Evolutionary conservation across 1,140 invertebrate genomes (phyloP).

Genomic region (Pseudoatta argentina): DNA sequence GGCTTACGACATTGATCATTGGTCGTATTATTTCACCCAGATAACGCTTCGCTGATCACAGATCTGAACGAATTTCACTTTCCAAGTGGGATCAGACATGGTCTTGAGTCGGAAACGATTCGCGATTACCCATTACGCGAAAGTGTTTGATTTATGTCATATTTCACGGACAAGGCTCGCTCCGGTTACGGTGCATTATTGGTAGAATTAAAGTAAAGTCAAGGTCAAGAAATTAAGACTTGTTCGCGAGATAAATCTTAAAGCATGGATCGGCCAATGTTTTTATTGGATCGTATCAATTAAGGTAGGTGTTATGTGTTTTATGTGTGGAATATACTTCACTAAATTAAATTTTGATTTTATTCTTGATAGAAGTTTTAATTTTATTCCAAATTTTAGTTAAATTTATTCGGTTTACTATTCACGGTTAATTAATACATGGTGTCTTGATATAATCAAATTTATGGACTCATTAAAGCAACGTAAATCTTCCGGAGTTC

Average conservation of each 20-base stretch:
- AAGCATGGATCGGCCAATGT: background rate
- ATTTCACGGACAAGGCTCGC: background rate
- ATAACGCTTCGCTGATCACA: slow-evolving; percentile 39
- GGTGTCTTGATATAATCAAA: background rate
- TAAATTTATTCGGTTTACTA: slow-evolving; percentile 15
- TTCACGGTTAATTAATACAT: background rate
- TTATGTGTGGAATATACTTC: background rate
- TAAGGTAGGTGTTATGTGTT: background rate
- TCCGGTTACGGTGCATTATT: background rate
- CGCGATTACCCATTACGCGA: slow-evolving; percentile 16
- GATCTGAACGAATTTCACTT: slow-evolving; percentile 50
- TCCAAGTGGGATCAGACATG: background rate
- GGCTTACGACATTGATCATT: slow-evolving; percentile 44
- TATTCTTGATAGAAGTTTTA: too few relatives aligned
- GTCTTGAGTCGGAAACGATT: background rate
- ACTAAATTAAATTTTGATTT: too few relatives aligned
- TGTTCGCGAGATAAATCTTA: background rate
- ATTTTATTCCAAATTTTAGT: too few relatives aligned
- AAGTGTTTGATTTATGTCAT: slow-evolving; percentile 34
- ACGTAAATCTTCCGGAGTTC: background rate
- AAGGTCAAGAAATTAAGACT: slow-evolving; percentile 6
- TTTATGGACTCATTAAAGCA: slow-evolving; percentile 24
- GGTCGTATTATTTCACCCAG: slow-evolving; percentile 45
- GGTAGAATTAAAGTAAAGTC: background rate
- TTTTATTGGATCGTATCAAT: background rate